Base-by-base conservation (phyloP, 2,113 vertebrate species). In the Xenopus laevis region DNA sequence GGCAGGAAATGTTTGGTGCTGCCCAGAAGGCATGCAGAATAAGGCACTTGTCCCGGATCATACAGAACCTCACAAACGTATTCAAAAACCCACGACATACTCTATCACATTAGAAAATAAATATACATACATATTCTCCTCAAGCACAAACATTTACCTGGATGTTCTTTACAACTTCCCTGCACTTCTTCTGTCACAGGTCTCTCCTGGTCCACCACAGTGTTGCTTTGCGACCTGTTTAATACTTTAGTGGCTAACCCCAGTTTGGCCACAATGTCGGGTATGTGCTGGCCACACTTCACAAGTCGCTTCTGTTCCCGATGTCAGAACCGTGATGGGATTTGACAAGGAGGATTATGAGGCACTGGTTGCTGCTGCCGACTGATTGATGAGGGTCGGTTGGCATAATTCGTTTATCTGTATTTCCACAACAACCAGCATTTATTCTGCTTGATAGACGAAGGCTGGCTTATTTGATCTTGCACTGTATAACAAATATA, bases 371-470 rank as follows among this genome's bases (percentile, higher is more conserved):
- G 33, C 33, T 40, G 88, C 86, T 85, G 91, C 79, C 86, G 85
- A 88, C 83, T 91, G 92, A 82, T 90, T 92, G 92, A 88, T 90
- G 87, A 78, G 91, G 92, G 92, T 90, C 91, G 87, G 90, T 95
- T 95, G 94, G 95, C 95, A 98, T 98, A 85, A 94, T 96, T 95
- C 90, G 89, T 88, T n/a, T n/a, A n/a, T n/a, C n/a, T n/a, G n/a
- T n/a, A n/a, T n/a, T n/a, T n/a, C n/a, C n/a, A n/a, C n/a, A n/a
- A n/a, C n/a, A n/a, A n/a, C n/a, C n/a, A n/a, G n/a, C n/a, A n/a
- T n/a, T n/a, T n/a, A 83, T 82, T 89, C 83, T 82, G 82, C 87
- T 85, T 82, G 85, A 87, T 84, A 79, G 92, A 91, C 86, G 33
- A 40, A 40, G 33, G 89, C 89, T 91, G 93, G 93, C 93, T 93